Evolutionary conservation across 2,113 vertebrate species (phyloP).

Genomic region (Cyanocitta stelleri): DNA sequence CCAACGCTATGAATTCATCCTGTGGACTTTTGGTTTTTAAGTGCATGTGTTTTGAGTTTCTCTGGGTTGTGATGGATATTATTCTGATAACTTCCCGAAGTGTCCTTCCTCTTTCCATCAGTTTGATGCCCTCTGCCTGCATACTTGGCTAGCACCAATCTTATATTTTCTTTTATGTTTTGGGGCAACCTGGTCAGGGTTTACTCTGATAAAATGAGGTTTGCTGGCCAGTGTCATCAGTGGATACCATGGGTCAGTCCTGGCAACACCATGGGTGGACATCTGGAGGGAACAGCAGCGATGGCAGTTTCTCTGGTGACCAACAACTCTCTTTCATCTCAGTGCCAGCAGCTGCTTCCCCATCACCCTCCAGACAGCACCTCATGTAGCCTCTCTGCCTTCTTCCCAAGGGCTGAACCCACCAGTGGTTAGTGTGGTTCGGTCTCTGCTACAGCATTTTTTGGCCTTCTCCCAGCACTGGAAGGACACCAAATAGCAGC

Average conservation of each 20-base stretch:
- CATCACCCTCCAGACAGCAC: background rate
- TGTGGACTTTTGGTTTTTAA: background rate
- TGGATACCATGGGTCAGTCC: background rate
- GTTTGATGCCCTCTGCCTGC: background rate
- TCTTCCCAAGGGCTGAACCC: background rate
- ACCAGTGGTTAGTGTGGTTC: background rate
- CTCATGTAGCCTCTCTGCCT: background rate
- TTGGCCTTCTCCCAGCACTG: background rate
- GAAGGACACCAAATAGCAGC: conserved; percentile 9
- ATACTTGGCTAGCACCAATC: background rate
- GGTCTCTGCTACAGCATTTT: background rate
- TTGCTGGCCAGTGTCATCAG: background rate
- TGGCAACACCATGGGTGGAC: background rate
- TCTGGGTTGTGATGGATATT: background rate
- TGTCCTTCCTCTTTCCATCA: background rate
- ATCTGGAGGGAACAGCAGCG: background rate
- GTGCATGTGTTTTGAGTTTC: background rate
- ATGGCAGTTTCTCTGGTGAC: background rate
- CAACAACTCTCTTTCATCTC: background rate
- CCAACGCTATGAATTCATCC: background rate
- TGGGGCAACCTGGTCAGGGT: background rate
- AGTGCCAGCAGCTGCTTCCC: background rate
- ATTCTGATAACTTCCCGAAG: background rate
- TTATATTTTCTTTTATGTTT: background rate
- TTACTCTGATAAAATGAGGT: background rate